Base-by-base conservation (phyloP, 2,113 vertebrate species). In the Alces alces region DNA sequence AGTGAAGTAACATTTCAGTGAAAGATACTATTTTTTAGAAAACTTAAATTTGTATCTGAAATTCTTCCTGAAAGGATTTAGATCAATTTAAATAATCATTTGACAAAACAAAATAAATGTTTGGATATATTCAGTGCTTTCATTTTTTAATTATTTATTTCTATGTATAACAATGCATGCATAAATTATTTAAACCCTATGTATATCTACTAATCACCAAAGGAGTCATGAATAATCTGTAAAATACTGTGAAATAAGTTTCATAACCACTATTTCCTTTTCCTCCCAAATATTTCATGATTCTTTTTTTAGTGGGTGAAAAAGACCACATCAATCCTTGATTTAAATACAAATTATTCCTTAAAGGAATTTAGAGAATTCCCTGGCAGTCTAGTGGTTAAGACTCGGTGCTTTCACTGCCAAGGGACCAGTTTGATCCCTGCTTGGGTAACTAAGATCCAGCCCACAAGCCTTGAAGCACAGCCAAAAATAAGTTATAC, bases 11-110 rank as follows among this genome's bases (percentile, higher is more conserved):
- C 45, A 10, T 96, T 57, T 43, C 78, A 39, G 2, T 60, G 60
- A 66, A 88, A 90, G 45, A 86, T 87, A 12, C 5, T 82, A 47
- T 58, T 86, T 58, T 90, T 39, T 73, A 25, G 30, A 93, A 89
- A 92, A 87, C 13, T 96, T 76, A 95, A 93, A 89, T 86, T 83
- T 92, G 21, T 90, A 84, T 86, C 7, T 88, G 45, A 93, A 64
- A 85, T 91, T 95, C 66, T 73, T 88, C 84, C 61, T n/a, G 17
- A 73, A 92, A 93, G 73, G 80, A 96, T 79, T 60, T 47, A 78
- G 66, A 45, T 33, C 14, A 91, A 17, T 86, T 43, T 96, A 92
- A 88, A 58, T 39, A 50, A 95, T 13, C 21, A 6, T 92, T 27
- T 54, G 64, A 94, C 21, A 11, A 91, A 91, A 90, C 23, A 36